Evolutionary conservation across 1,140 invertebrate species (phyloP), one percentile per base, ranked within the genome.

Genomic region (Plectus sambesii): DNA sequence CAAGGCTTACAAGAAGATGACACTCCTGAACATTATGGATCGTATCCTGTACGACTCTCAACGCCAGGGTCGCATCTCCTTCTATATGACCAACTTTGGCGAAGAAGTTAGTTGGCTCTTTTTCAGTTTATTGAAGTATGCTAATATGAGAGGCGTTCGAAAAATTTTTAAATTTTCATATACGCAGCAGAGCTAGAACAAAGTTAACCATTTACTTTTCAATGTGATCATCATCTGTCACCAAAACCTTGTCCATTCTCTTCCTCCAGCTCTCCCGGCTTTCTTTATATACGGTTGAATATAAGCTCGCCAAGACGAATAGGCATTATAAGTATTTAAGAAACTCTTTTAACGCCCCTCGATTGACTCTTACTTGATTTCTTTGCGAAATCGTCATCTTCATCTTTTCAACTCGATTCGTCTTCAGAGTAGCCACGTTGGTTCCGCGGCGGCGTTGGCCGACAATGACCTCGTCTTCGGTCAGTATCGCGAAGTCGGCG

Each of bases 61-160:
- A 72, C 76, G 90, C 58, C 93, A 98, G 76, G 93, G 93, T 0
- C 76, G 94, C 42, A 98, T 99, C 60, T 96, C 90, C 0, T 99
- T 99, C 72, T 99, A 98, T 67, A 98, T 99, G 92, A 98, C 93
- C 0, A 93, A 85, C 73, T 88, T 81, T 63, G 94, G 94, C 0
- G 94, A 99, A 74, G 94, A 99, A 75, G 90, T 85, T 0, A 81
- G 83, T 15, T n/a, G 12, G 19, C 30, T 59, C 19, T 15, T 12
- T 2, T 44, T 12, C 9, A 44, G 22, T 19, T 15, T n/a, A 12
- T 46, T 20, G 23, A 46, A 2, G 23, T 3, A 22, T 15, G 15
- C 19, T 46, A n/a, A 12, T 15, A 9, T n/a, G 9, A 9, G 12
- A 41, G 9, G 15, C 12, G 9, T 41, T 12, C 9, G 9, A 41